Percentiles rank a stretch among this genome's conserved stretches.
Conservation (phyloP, 2,797 vertebrate genomes). For the Scolopax rusticola region DNA sequence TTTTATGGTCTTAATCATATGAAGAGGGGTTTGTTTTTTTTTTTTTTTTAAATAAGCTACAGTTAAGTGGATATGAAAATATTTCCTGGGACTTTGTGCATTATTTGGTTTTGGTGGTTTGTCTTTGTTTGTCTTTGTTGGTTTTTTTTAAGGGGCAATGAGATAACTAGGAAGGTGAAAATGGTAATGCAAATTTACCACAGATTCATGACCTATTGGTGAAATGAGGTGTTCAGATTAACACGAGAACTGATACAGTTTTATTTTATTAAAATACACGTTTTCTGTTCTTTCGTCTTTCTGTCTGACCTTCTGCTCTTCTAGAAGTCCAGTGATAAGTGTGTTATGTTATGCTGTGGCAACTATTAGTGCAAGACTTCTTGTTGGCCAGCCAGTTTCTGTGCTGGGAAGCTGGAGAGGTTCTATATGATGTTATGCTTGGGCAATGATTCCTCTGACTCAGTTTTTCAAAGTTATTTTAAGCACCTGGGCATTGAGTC, state of each 20-base stretch:
- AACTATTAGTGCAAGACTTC: neutral
- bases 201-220: neutral
- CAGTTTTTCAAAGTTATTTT: constrained; percentile 73
- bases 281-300: neutral
- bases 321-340: neutral
- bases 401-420: neutral
- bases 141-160: neutral
- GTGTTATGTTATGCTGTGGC: neutral
- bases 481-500: constrained; percentile 57
- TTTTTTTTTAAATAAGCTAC: neutral
- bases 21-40: neutral
- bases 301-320: neutral
- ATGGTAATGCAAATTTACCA: neutral
- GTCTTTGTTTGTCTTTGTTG: neutral
- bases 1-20: neutral
- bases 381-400: neutral
- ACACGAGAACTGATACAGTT: neutral
- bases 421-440: neutral
- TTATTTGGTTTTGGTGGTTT: neutral
- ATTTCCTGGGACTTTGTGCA: neutral
- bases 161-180: neutral
- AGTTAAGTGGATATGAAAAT: neutral
- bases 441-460: constrained; percentile 61
- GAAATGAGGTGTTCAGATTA: neutral
- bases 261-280: neutral